Conservation (phyloP, 2,113 vertebrate genomes). For the Megatriorchis doriae region DNA sequence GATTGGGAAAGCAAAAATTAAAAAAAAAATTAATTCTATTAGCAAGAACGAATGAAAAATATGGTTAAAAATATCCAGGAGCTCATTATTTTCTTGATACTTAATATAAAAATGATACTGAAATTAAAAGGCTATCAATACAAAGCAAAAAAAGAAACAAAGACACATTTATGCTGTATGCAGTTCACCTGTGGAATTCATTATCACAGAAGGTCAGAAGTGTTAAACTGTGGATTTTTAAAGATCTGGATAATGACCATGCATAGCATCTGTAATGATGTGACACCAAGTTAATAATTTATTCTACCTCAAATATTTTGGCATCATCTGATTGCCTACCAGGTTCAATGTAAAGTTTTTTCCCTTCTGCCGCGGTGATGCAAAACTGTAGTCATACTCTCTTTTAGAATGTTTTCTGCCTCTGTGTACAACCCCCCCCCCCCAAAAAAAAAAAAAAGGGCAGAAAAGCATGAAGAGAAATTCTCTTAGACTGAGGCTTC, state of each 20-base stretch:
- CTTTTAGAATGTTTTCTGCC: not conserved
- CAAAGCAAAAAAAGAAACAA: not conserved
- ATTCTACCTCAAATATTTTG: not conserved
- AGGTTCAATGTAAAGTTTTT: not conserved
- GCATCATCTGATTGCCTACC: not conserved
- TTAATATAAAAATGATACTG: not conserved
- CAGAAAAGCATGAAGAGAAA: not conserved
- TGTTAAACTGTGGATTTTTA: conserved; percentile 15
- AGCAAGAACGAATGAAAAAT: not conserved
- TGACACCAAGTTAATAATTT: not conserved
- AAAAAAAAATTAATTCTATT: not conserved
- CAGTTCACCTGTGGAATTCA: not conserved
- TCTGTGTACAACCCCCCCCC: rapidly evolving
- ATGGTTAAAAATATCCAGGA: not conserved
- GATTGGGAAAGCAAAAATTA: not conserved
- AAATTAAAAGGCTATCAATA: not conserved
- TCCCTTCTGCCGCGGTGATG: not conserved
- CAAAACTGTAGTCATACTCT: not conserved
- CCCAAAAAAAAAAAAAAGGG: not conserved
- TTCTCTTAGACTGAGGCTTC: not conserved
- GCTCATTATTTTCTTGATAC: not conserved
- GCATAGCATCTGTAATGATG: not conserved
- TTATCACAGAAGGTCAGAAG: not conserved
- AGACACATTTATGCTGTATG: not conserved
- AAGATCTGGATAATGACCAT: not conserved